These are phyloP conservation scores for Euschistus heros DNA, from an alignment of 1,140 invertebrate genomes.

Conservation along the genomic window DNA sequence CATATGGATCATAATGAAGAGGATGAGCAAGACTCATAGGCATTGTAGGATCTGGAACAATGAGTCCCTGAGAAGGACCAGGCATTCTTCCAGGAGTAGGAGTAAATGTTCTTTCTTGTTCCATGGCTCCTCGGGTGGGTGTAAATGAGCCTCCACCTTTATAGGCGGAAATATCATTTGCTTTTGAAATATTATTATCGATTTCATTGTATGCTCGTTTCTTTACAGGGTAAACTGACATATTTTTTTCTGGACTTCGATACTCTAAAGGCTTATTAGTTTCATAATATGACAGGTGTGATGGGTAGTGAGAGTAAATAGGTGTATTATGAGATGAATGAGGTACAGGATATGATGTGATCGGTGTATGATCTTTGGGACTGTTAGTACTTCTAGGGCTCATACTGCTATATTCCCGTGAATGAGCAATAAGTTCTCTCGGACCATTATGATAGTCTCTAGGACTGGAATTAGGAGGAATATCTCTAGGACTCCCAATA, in stretches of 20 bases:
- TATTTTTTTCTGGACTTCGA: conserved; percentile 3
- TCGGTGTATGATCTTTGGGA: conserved; percentile 21
- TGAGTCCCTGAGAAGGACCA: conserved; percentile 25
- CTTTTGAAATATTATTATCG: conserved; percentile 26
- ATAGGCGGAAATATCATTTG: conserved; percentile 17
- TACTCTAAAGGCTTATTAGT: conserved; percentile 26
- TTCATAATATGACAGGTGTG: conserved; percentile 27
- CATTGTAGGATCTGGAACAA: conserved; percentile 18
- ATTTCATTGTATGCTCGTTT: conserved; percentile 48
- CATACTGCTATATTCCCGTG: not conserved
- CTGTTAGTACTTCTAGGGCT: conserved; percentile 17
- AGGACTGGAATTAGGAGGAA: conserved; percentile 13
- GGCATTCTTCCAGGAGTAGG: conserved; percentile 31
- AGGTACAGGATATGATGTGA: conserved; percentile 21
- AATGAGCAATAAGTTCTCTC: conserved; percentile 5
- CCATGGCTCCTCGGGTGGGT: conserved; percentile 28
- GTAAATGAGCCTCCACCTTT: conserved; percentile 29
- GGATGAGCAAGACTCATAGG: conserved; percentile 23
- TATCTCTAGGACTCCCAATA: conserved; percentile 15
- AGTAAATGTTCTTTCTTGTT: conserved; percentile 30
- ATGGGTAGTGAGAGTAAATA: conserved; percentile 25
- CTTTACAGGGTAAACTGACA: conserved; percentile 39
- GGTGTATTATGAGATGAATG: conserved; percentile 22
- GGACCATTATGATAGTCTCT: conserved; percentile 10
- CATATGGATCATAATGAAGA: conserved; percentile 23